phyloP scores from a whole-genome alignment of 2,113 vertebrate species.

The Phyllopteryx taeniolatus region DNA sequence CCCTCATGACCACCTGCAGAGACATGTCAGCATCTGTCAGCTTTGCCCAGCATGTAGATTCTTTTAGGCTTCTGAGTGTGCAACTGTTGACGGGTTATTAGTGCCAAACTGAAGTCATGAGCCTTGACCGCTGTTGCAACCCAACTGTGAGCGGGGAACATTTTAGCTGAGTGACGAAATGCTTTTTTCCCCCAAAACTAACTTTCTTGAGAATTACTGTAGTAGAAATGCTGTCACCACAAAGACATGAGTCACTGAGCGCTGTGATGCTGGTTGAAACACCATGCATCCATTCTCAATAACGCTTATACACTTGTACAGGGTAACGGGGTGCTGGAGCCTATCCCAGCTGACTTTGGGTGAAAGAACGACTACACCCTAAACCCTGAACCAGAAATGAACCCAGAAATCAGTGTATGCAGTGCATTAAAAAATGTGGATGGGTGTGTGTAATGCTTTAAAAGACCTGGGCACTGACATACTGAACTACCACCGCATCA shows the following conservation, averaged over 20 bases:
- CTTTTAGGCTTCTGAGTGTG: slow-evolving; percentile 63
- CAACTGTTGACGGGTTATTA: slow-evolving; percentile 70
- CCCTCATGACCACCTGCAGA: slow-evolving; percentile 55
- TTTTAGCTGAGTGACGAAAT: slow-evolving; percentile 43
- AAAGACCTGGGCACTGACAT: no score
- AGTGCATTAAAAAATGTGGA: no score
- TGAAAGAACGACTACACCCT: no score
- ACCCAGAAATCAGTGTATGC: no score
- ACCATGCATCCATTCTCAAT: no score
- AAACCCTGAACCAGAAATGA: no score
- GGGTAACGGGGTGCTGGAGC: no score
- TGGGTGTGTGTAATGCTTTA: no score
- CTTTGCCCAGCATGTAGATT: slow-evolving; percentile 64
- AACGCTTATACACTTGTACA: no score
- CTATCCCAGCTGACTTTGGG: no score
- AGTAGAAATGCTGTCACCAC: neutral
- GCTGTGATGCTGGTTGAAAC: neutral
- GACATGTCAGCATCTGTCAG: slow-evolving; percentile 68
- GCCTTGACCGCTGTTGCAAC: slow-evolving; percentile 61
- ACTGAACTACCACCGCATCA: no score
- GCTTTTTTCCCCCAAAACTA: slow-evolving; percentile 4
- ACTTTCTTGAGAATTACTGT: neutral
- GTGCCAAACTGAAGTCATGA: slow-evolving; percentile 57
- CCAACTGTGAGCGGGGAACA: slow-evolving; percentile 58
- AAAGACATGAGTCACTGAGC: neutral